These are phyloP conservation scores for Tortricodes alternella DNA, from an alignment of 2,888 invertebrate species.

Conservation along the genomic window DNA sequence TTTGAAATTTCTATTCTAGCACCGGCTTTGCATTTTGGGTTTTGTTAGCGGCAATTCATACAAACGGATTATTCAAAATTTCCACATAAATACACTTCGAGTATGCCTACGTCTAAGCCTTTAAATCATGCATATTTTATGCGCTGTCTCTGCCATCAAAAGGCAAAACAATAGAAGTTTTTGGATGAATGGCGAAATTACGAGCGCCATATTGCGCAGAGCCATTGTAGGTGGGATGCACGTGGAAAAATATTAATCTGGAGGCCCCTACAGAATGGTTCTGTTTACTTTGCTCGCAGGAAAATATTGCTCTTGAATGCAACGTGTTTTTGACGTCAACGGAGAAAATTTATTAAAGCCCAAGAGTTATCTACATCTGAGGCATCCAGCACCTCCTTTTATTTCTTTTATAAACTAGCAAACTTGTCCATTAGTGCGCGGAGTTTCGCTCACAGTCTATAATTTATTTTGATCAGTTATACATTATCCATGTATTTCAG, in stretches of 20 bases:
- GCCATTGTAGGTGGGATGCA: slow-evolving; percentile 25
- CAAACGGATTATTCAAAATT: slow-evolving; percentile 9
- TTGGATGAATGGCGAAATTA: slow-evolving; percentile 33
- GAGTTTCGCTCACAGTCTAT: background rate
- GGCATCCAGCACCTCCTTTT: too few species aligned
- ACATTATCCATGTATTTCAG: slow-evolving; percentile 12
- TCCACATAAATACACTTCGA: slow-evolving; percentile 10
- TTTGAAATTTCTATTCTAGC: background rate
- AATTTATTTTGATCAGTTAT: slow-evolving; percentile 9
- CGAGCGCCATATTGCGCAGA: slow-evolving; percentile 35
- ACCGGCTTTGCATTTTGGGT: slow-evolving; percentile 1
- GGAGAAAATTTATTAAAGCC: background rate
- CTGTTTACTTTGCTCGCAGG: slow-evolving; percentile 35
- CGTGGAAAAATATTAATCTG: slow-evolving; percentile 37
- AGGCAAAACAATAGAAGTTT: slow-evolving; percentile 38
- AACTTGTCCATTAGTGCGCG: slow-evolving; percentile 2
- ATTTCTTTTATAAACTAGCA: too few species aligned
- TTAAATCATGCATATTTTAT: slow-evolving; percentile 26
- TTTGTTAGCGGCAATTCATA: background rate
- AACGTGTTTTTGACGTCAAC: slow-evolving; percentile 13
- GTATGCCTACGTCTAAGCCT: slow-evolving; percentile 1
- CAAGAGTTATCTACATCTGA: too few species aligned
- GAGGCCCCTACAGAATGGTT: slow-evolving; percentile 31
- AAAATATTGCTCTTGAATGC: slow-evolving; percentile 33
- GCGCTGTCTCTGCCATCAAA: slow-evolving; percentile 21